Evolutionary conservation across 2,888 invertebrate genomes (phyloP), one percentile per base, ranked within the genome.

Genomic region (Laspeyria flexula): DNA sequence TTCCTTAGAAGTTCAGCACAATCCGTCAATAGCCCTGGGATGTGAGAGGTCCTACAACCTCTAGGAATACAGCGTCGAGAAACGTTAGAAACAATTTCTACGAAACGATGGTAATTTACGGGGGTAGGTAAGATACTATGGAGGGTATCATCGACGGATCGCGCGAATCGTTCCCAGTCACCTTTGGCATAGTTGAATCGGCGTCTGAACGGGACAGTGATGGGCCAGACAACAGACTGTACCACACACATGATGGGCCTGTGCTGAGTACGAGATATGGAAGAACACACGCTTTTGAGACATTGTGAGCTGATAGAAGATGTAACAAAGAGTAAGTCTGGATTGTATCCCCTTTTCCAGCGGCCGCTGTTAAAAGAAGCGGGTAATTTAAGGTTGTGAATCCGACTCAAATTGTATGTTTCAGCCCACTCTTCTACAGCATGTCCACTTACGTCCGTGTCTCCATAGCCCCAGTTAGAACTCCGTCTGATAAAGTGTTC

Each of bases 321-420:
- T n/a, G 27, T 49, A 10, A 39, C 43, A 13, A 49, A 49, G 5
- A 43, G 27, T 0, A 49, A 13, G 10, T 49, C 33, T 11, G 33
- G 34, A 9, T 43, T 34, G 23, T 43, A 34, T 0, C 43, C 34
- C 1, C 34, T 21, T 15, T 25, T n/a, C 43, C 49, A 39, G 1
- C 49, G 43, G 9, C 27, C 0, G 11, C 48, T 47, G 13, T 43
- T 39, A n/a, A 43, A 49, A 10, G 48, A 43, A 10, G 43, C 43
- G 3, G 49, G 49, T 4, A n/a, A 37, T 33, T 49, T 43, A 0
- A 39, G 31, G 10, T 43, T 15, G n/a, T 43, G 43, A 0, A 43
- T 5, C 4, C 39, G 34, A 1, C 13, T 6, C 1, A 49, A 12
- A 1, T 43, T 16, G 6, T 33, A 18, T 0, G 27, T 30, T 15